Base-by-base conservation (phyloP, 2,888 invertebrate genomes). In the Kuschelorhynchus macadamiae region DNA sequence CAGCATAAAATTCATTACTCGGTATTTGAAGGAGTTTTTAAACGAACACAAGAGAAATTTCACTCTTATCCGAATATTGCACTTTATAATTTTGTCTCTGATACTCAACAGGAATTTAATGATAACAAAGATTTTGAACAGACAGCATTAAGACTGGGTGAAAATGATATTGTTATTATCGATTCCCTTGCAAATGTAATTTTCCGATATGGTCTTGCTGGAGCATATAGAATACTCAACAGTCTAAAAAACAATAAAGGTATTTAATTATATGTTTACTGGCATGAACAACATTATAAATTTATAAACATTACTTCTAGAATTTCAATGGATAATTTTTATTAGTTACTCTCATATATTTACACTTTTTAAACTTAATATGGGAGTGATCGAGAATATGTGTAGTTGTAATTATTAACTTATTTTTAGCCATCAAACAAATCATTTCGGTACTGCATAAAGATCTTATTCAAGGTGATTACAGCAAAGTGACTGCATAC, bases 401-500 rank as follows among this genome's bases (percentile, higher is more conserved):
- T 50, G 21, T 2, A 50, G 5, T 18, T n/a, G 11, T 1, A 7
- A 52, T 39, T 14, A 25, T 11, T 5, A 25, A 30, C 25, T 16
- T 44, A 30, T 39, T 72, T 67, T 49, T 60, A 79, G 81, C 72
- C 67, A 68, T 79, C 36, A 67, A 73, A 46, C 80, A 81, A 75
- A 72, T 81, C 44, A 70, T 80, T 14, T 68, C 78, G 17, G 53
- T 81, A 8, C 68, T 87, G 30, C 88, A 88, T 75, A 83, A 77
- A 74, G 88, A 88, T 76, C 84, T 88, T 74, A 72, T 87, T 0
- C 73, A 81, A 25, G 63, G 46, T 14, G 82, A 84, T 64, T 76
- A 76, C 50, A 82, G 83, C 0, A 85, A 85, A 76, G 71, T 85
- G 68, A 80, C 81, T 67, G 79, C 80, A 55, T 83, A 85, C 75